These are phyloP conservation scores for Macquaria australasica DNA, from an alignment of 2,113 vertebrate species.

Conservation along the genomic window DNA sequence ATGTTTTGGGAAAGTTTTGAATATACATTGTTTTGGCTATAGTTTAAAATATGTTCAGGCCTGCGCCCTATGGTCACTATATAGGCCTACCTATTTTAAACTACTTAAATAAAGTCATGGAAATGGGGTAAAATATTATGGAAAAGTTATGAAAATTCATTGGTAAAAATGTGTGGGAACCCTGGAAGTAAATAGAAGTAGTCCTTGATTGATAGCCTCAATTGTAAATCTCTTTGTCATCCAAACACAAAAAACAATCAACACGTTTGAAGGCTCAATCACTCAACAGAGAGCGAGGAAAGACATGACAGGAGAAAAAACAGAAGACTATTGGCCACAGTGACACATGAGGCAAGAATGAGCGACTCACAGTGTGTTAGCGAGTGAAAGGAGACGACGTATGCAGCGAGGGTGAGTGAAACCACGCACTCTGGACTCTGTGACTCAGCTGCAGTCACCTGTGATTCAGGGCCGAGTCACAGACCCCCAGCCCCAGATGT, in stretches of 20 bases:
- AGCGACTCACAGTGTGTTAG: slow-evolving; percentile 33
- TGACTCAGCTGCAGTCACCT: slow-evolving; percentile 77
- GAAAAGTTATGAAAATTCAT: too few relatives aligned
- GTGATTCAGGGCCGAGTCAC: slow-evolving; percentile 73
- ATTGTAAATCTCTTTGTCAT: slow-evolving; percentile 17
- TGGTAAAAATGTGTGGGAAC: too few relatives aligned
- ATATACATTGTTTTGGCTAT: too few relatives aligned
- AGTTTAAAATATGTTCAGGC: too few relatives aligned
- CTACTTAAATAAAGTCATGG: too few relatives aligned
- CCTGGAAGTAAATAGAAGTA: background rate
- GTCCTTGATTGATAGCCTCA: slow-evolving; percentile 23
- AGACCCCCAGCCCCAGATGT: slow-evolving; percentile 65
- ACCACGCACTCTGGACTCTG: slow-evolving; percentile 31
- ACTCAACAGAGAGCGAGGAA: slow-evolving; percentile 10
- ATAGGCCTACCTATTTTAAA: too few relatives aligned
- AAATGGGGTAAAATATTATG: too few relatives aligned
- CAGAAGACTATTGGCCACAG: background rate
- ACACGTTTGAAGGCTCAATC: slow-evolving; percentile 16
- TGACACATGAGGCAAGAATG: slow-evolving; percentile 54
- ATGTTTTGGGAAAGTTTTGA: too few relatives aligned
- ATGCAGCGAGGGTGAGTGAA: slow-evolving; percentile 28
- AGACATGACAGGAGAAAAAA: background rate
- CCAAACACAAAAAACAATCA: slow-evolving; percentile 38
- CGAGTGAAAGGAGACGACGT: slow-evolving; percentile 15
- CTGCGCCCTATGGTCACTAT: too few relatives aligned